Base-by-base conservation (phyloP, 2,113 vertebrate genomes). In the Poeciliopsis occidentalis region DNA sequence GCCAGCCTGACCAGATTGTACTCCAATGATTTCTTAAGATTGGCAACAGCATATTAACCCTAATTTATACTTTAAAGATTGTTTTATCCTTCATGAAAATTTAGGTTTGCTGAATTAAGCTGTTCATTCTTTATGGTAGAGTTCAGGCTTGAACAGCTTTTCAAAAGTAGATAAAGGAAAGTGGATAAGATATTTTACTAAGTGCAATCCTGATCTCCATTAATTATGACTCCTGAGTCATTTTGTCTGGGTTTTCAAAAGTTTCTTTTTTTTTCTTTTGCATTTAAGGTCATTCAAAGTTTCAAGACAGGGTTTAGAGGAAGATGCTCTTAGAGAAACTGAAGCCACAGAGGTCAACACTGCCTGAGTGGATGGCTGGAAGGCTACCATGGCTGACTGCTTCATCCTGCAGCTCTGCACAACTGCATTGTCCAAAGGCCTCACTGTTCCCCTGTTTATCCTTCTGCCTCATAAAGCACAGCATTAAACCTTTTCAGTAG, bases 401-500 rank as follows among this genome's bases (percentile, higher is more conserved):
- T 84, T 82, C 60, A 88, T 89, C 64, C 76, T 44, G 76, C 71
- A 62, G 65, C 77, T 80, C 80, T 74, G 34, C 79, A 37, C 66
- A 73, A 78, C 71, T 70, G 63, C 62, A 72, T 72, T 76, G 78
- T 90, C 76, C 65, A 73, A 44, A 80, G 69, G 85, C 79, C 79
- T 82, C 67, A 69, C 75, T 63, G 29, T 72, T 71, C 64, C 75
- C 71, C 80, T 86, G 82, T 90, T 89, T 91, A 82, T 85, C 74
- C 73, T 41, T 83, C 70, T 70, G 80, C 77, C 84, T 89, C 82
- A 81, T 89, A 84, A 88, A 88, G 81, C 71, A 61, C 54, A 70
- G 82, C 76, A 81, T 83, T 79, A 91, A 87, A 82, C 47, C 69
- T 67, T 80, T 65, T 64, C 66, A 71, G 70, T 82, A 32, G 68